Base-by-base conservation (phyloP, 2,113 vertebrate genomes). In the Pelobates fuscus region DNA sequence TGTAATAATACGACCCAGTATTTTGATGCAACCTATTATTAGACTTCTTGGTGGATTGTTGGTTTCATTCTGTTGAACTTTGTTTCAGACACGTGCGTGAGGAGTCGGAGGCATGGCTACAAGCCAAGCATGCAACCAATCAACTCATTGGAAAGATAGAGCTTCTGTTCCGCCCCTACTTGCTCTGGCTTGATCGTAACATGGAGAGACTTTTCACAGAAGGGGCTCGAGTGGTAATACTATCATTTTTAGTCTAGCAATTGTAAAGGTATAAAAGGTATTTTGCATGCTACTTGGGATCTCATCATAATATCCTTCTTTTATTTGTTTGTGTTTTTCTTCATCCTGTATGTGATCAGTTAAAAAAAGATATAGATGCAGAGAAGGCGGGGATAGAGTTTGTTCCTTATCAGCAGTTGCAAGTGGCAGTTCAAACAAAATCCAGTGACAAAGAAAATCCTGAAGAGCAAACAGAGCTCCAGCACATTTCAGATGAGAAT, bases 141-240 rank as follows among this genome's bases (percentile, higher is more conserved):
- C 85, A 89, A 74, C 85, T 93, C 20, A 72, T 90, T 81, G 90
- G 90, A 23, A 93, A 91, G 66, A 71, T 91, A 24, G 92, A 93
- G 82, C 83, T 93, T 70, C 84, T 93, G 18, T 93, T 93, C 66
- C 82, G 90, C 20, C 91, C 91, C 15, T 92, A 86, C 78, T 81
- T 92, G 25, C 90, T 88, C 43, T 93, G 92, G 92, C 78, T 93
- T 3, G 92, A 93, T 80, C 92, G 91, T 8, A 93, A 88, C 76
- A 70, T 93, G 89, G 92, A 93, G 82, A 84, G 87, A 55, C 85
- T 93, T 32, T 92, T 92, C 74, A 92, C 87, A 0, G 91, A 92
- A 75, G 91, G 90, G 70, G 92, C 92, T 62, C 82, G 90, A n/a
- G 82, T 90, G 90, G 92, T 93, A 67, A 87, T 84, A 6, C 4